These are phyloP conservation scores for Trichoplusia ni DNA, from an alignment of 1,140 invertebrate genomes.

Conservation along the genomic window DNA sequence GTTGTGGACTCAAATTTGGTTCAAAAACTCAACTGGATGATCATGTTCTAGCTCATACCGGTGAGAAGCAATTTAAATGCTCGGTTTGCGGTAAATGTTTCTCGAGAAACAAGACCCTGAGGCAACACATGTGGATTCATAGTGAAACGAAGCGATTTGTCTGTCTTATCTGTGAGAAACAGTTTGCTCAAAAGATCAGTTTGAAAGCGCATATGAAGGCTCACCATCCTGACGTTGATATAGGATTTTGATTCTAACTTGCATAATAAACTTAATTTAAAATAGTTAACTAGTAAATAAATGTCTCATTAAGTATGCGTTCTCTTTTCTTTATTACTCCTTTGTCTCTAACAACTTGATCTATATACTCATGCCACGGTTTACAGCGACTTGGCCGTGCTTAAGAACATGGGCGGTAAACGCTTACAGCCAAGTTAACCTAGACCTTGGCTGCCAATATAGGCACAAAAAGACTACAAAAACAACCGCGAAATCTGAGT, in stretches of 20 bases:
- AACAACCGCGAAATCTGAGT: too few species aligned
- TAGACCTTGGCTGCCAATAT: too few species aligned
- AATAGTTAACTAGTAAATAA: too few species aligned
- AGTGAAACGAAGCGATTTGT: constrained; percentile 62
- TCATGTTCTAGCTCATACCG: constrained; percentile 61
- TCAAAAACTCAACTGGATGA: constrained; percentile 56
- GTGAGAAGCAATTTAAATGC: constrained; percentile 66
- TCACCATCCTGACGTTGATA: constrained; percentile 55
- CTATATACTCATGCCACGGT: too few species aligned
- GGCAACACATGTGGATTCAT: constrained; percentile 79
- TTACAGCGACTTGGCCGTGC: too few species aligned
- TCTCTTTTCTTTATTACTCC: too few species aligned
- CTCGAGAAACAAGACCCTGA: constrained; percentile 75
- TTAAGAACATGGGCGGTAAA: too few species aligned
- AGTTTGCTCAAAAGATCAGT: constrained; percentile 78
- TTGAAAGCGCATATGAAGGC: constrained; percentile 65
- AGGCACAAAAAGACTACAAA: too few species aligned
- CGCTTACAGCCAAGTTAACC: too few species aligned
- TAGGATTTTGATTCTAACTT: constrained; percentile 33
- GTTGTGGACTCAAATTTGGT: constrained; percentile 61
- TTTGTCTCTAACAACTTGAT: too few species aligned
- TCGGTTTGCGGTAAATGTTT: constrained; percentile 76
- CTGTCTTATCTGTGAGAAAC: constrained; percentile 80
- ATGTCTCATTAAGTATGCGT: too few species aligned
- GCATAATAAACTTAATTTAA: not conserved